These are phyloP conservation scores for Dorcus parallelipipedus DNA, from an alignment of 2,888 invertebrate genomes.

Conservation along the genomic window DNA sequence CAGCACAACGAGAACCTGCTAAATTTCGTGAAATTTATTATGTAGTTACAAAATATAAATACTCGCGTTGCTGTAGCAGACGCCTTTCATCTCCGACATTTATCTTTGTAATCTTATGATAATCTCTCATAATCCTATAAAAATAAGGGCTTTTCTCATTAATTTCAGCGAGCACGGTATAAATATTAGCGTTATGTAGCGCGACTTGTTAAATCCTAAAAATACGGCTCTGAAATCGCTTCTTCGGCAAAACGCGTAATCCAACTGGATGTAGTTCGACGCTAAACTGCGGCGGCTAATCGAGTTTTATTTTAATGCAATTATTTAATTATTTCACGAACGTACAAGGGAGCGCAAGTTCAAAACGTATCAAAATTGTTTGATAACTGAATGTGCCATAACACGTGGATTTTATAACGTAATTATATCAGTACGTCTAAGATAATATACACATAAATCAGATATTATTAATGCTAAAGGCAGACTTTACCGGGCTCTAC, in stretches of 20 bases:
- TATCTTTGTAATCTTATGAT: slow-evolving; percentile 1
- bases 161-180: neutral
- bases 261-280: too few relatives aligned
- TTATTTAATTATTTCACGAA: neutral
- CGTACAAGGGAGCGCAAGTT: neutral
- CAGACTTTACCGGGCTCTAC: slow-evolving; percentile 29
- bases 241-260: neutral
- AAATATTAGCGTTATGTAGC: neutral
- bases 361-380: neutral
- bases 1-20: too few relatives aligned
- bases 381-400: slow-evolving; percentile 1
- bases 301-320: neutral
- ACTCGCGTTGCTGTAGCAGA: neutral
- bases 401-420: slow-evolving; percentile 38
- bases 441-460: slow-evolving; percentile 40
- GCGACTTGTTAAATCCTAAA: neutral
- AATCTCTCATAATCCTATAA: neutral
- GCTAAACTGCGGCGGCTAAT: neutral
- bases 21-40: too few relatives aligned
- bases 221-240: neutral
- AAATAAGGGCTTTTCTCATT: slow-evolving; percentile 1
- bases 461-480: slow-evolving; percentile 38
- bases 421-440: slow-evolving; percentile 37
- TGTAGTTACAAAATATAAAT: neutral
- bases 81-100: neutral